Conservation (phyloP, 2,797 vertebrate species). For the Moxostoma hubbsi region DNA sequence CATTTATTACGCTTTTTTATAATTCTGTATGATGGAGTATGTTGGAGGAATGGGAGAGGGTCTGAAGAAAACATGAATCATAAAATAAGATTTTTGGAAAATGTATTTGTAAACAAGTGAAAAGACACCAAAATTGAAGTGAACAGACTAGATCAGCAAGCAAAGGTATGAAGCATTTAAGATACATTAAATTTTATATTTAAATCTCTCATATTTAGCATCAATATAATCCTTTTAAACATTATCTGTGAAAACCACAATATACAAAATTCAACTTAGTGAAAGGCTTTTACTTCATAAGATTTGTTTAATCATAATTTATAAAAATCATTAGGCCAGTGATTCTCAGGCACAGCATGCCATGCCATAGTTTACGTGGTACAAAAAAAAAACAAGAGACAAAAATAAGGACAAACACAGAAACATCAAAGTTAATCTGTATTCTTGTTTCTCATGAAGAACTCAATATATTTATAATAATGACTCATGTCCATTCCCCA, state of each 20-base stretch:
- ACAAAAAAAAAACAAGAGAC: no score
- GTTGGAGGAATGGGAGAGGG: no score
- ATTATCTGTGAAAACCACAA: neutral
- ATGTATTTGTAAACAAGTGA: no score
- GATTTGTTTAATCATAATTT: neutral
- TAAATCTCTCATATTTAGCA: neutral
- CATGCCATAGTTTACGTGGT: no score
- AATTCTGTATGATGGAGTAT: no score
- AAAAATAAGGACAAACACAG: neutral
- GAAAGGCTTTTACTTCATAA: neutral
- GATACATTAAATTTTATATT: no score
- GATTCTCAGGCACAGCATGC: neutral
- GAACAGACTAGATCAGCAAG: no score
- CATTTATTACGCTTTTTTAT: no score
- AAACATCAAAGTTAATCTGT: neutral
- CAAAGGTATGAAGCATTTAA: no score
- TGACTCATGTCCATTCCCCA: neutral
- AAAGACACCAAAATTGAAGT: no score
- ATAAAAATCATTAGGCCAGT: neutral
- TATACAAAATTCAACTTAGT: neutral
- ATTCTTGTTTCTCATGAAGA: neutral
- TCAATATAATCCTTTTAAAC: neutral
- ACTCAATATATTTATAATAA: neutral
- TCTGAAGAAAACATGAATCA: no score
- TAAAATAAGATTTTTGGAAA: no score